Conservation (phyloP, 1,140 invertebrate species). For the Anoplophora glabripennis region DNA sequence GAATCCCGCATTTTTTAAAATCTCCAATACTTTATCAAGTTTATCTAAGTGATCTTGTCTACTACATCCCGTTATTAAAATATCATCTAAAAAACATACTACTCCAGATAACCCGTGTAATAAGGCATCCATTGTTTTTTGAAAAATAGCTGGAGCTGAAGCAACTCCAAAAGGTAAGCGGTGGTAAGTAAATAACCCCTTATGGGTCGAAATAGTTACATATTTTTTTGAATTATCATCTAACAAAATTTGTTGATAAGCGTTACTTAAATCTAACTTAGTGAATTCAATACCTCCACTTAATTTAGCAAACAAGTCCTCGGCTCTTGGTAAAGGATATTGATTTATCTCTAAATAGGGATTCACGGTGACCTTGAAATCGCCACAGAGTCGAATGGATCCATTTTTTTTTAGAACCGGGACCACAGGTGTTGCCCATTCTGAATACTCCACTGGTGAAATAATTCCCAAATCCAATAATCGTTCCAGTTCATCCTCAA, state of each 20-base stretch:
- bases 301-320: constrained; percentile 42
- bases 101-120: constrained; percentile 37
- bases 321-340: constrained; percentile 37
- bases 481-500: background rate
- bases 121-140: constrained; percentile 42
- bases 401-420: constrained; percentile 51
- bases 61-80: constrained; percentile 19
- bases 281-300: constrained; percentile 37
- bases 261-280: constrained; percentile 47
- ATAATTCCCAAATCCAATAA: background rate
- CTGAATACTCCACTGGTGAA: background rate
- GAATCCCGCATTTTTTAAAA: background rate
- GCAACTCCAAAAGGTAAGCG: constrained; percentile 52
- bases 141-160: constrained; percentile 49
- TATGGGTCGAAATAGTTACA: constrained; percentile 29
- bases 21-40: background rate
- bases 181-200: constrained; percentile 43
- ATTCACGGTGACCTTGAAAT: constrained; percentile 38
- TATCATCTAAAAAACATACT: constrained; percentile 43
- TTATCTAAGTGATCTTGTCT: no score
- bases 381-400: constrained; percentile 34
- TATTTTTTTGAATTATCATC: constrained; percentile 30
- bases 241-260: constrained; percentile 46
- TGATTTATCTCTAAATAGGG: constrained; percentile 26
- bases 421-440: constrained; percentile 51